A percentile compares a stretch with the other conserved stretches of the same genome.
Conservation (phyloP, 2,888 invertebrate genomes). For the Melinaea menophilus region DNA sequence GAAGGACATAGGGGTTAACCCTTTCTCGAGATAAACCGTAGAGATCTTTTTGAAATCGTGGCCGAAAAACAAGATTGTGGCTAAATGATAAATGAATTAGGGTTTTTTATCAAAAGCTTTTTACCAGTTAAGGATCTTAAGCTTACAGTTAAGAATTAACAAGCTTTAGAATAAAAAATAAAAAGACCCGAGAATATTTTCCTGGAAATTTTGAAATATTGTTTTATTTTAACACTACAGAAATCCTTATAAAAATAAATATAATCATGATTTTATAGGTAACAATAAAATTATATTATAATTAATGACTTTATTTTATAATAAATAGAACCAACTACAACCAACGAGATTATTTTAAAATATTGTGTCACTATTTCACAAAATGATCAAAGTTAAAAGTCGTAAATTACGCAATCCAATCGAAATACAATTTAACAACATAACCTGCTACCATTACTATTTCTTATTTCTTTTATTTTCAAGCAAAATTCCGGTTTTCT, state of each 20-base stretch:
- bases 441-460: constrained; percentile 53
- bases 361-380: background rate
- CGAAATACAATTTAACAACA: constrained; percentile 47
- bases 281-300: too few species aligned
- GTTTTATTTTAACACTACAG: too few species aligned
- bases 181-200: too few species aligned
- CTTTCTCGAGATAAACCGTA: background rate
- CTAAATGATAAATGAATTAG: constrained; percentile 18
- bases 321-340: constrained; percentile 19
- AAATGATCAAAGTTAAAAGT: constrained; percentile 32
- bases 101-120: constrained; percentile 14
- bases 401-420: constrained; percentile 47
- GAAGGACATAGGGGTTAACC: background rate
- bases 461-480: constrained; percentile 48
- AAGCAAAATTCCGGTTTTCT: constrained; percentile 51
- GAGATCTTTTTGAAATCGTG: constrained; percentile 2
- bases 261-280: too few species aligned
- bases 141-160: background rate
- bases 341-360: constrained; percentile 25
- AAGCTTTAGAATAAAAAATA: too few species aligned
- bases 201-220: too few species aligned
- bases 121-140: constrained; percentile 19
- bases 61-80: constrained; percentile 12
- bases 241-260: too few species aligned
- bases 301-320: too few species aligned